These are phyloP conservation scores for Sphaerophoria taeniata DNA, from an alignment of 2,888 invertebrate species.

Conservation along the genomic window DNA sequence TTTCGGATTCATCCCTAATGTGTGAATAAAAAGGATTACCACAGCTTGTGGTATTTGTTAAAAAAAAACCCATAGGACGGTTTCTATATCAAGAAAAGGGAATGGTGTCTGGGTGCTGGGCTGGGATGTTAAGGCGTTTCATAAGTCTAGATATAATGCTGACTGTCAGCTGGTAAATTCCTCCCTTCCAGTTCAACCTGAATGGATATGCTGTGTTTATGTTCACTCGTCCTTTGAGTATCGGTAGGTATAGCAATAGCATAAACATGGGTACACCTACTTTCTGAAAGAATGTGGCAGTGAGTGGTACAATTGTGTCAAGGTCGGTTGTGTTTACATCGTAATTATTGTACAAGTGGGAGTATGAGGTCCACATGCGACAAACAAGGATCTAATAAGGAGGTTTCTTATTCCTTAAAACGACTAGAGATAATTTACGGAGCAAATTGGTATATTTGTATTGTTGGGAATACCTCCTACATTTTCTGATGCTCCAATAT, in stretches of 20 bases:
- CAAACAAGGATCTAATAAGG: not conserved
- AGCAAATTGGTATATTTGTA: not conserved
- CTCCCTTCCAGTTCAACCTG: constrained; percentile 25
- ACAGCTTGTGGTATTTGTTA: constrained; percentile 71
- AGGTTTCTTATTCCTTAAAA: not conserved
- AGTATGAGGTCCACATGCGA: not conserved
- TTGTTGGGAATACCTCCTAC: not conserved
- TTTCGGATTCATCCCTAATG: constrained; percentile 71
- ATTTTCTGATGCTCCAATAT: constrained; percentile 33
- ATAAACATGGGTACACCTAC: constrained; percentile 24
- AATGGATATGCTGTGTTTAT: constrained; percentile 29
- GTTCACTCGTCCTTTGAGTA: too few relatives aligned
- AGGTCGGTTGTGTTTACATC: constrained; percentile 69
- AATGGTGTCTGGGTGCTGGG: constrained; percentile 19
- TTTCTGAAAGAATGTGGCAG: constrained; percentile 38
- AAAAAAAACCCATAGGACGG: constrained; percentile 44
- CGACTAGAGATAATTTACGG: not conserved
- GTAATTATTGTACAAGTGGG: constrained; percentile 52
- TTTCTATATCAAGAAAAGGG: not conserved
- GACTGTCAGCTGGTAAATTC: constrained; percentile 51
- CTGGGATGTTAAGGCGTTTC: constrained; percentile 45
- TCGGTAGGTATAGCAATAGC: too few relatives aligned
- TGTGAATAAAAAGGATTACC: constrained; percentile 75
- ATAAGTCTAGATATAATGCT: constrained; percentile 24
- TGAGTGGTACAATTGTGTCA: constrained; percentile 63